Percentiles rank a stretch among this genome's conserved stretches.
These are phyloP conservation scores for Pheosia tremula DNA, from an alignment of 2,888 invertebrate species.

Conservation along the genomic window DNA sequence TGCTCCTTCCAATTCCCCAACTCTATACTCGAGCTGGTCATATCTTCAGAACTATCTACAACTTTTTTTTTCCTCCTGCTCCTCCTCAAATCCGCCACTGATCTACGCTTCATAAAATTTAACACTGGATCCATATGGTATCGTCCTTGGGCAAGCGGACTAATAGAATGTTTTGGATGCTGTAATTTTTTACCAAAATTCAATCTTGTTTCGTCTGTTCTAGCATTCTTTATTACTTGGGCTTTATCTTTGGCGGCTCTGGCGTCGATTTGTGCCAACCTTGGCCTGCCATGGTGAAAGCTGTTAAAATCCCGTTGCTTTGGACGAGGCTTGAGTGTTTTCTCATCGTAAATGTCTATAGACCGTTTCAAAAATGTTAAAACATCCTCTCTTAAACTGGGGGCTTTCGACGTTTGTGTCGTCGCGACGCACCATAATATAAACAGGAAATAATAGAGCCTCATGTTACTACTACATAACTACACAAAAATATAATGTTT, in stretches of 20 bases:
- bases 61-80: background rate
- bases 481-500: conserved; percentile 4
- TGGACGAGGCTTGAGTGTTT: background rate
- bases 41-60: background rate
- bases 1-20: conserved; percentile 48
- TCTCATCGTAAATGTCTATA: conserved; percentile 2
- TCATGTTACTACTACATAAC: conserved; percentile 41
- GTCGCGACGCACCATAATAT: conserved; percentile 15
- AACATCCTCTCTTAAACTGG: conserved; percentile 34
- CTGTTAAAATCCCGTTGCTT: background rate
- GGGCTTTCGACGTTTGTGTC: conserved; percentile 36
- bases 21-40: conserved; percentile 39
- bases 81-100: background rate
- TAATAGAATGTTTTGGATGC: background rate
- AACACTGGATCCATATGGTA: conserved; percentile 55
- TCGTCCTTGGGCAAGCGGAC: conserved; percentile 16
- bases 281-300: background rate
- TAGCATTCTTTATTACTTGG: conserved; percentile 16
- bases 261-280: conserved; percentile 14
- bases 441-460: conserved; percentile 24
- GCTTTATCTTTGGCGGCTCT: conserved; percentile 14
- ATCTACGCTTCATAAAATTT: conserved; percentile 37
- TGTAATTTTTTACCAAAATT: conserved; percentile 13
- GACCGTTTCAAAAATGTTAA: conserved; percentile 23
- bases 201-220: conserved; percentile 13